Base-by-base conservation (phyloP, 2,113 vertebrate species). In the Butorides virescens region DNA sequence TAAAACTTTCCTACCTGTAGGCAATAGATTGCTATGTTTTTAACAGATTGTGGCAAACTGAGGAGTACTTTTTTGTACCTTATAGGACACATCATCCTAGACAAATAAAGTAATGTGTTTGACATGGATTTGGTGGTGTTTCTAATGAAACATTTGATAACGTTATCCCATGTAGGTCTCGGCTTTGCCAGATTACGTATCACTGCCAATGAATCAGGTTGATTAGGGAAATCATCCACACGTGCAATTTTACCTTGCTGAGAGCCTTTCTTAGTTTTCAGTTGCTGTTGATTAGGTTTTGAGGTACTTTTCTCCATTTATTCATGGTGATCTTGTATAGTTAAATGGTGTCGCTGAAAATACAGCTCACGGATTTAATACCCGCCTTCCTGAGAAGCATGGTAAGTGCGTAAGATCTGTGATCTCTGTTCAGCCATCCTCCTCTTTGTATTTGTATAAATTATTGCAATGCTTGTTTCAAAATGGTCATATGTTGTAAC, bases 81-180 rank as follows among this genome's bases (percentile, higher is more conserved):
- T 97, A 99, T 98, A 98, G 98, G 98, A 98, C 98, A 98, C 98
- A 98, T 99, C 99, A 99, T 98, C 98, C 97, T 98, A 98, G 98
- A 98, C 97, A 99, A 98, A 99, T 99, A 99, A 99, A 99, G 98
- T 98, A 98, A 98, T 98, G 98, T 99, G 98, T 99, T 99, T 98
- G 98, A 99, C 98, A 98, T 97, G 92, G 94, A 97, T 98, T 98
- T 92, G 97, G 98, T 98, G 98, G 96, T 65, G 93, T 98, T 98
- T 97, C 97, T 98, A 96, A 97, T 98, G 97, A 98, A 98, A 98
- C 97, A 98, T 50, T 94, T 84, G 90, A 49, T 90, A 44, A 66
- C 7, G 75, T 58, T 93, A 36, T 59, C 52, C 25, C 91, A 36
- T 90, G 17, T 82, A 97, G 91, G 63, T 92, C 72, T 92, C 92